A percentile compares a stretch with the other conserved stretches of the same genome.
Evolutionary conservation across 2,888 invertebrate genomes (phyloP).

Genomic region (Ennomos fuscantarius): DNA sequence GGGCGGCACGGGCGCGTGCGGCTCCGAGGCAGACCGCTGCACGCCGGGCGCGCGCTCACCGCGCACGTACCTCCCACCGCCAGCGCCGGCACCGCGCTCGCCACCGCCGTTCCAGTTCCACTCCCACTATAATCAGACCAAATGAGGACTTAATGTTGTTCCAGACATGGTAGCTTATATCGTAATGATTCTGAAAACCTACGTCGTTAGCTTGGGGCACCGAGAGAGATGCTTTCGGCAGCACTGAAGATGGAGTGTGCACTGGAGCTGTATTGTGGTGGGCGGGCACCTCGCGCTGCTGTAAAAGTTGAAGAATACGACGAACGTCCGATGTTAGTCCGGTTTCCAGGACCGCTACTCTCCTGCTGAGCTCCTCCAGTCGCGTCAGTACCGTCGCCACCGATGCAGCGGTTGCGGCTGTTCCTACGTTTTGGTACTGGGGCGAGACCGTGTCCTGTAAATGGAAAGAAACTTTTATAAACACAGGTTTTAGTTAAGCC

Average conservation of each 20-base stretch:
- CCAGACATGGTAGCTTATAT: too few species aligned
- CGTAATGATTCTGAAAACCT: constrained; percentile 19
- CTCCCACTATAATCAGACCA: constrained; percentile 62
- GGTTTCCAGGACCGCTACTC: constrained; percentile 89
- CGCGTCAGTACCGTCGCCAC: constrained; percentile 86
- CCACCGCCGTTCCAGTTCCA: constrained; percentile 75
- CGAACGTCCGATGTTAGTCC: constrained; percentile 90
- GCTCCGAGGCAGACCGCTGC: constrained; percentile 86
- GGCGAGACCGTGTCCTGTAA: constrained; percentile 76
- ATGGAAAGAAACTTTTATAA: constrained; percentile 21
- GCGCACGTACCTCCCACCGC: constrained; percentile 55
- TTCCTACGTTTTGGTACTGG: constrained; percentile 78
- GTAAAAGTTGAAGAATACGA: constrained; percentile 88
- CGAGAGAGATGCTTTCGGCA: constrained; percentile 74
- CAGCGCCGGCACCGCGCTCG: constrained; percentile 48
- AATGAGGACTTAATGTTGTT: too few species aligned
- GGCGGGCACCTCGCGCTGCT: constrained; percentile 69
- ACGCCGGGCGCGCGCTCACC: constrained; percentile 79
- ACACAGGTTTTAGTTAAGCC: too few species aligned
- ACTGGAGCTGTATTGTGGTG: constrained; percentile 61
- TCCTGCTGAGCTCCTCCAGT: constrained; percentile 88
- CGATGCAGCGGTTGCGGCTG: constrained; percentile 68
- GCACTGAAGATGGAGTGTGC: constrained; percentile 70
- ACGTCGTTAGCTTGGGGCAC: constrained; percentile 74
- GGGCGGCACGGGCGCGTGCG: constrained; percentile 83